phyloP scores from a whole-genome alignment of 2,797 vertebrate genomes.

The Furcifer pardalis region DNA sequence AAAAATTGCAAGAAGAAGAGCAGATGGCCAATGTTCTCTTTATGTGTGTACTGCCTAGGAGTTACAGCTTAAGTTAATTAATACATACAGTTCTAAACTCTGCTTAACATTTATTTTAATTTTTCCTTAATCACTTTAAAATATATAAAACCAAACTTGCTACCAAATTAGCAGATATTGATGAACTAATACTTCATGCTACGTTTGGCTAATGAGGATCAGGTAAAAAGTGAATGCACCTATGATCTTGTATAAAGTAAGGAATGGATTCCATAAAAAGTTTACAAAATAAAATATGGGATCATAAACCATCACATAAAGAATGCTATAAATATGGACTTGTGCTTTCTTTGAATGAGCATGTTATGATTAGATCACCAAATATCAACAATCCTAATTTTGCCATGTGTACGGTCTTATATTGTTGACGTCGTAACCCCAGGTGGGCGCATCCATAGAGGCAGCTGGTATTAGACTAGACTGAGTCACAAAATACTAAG shows the following conservation, averaged over 20 bases:
- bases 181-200: conserved; percentile 25
- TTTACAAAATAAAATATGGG: conserved; percentile 1
- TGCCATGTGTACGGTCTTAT: background rate
- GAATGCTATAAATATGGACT: background rate
- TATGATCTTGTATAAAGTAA: background rate
- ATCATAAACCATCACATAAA: background rate
- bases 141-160: conserved; percentile 64
- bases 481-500: background rate
- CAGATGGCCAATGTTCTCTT: conserved; percentile 36
- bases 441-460: background rate
- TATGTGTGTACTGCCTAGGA: background rate
- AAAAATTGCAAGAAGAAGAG: background rate
- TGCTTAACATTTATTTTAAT: conserved; percentile 64
- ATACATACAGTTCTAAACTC: conserved; percentile 59
- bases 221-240: background rate
- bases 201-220: conserved; percentile 52
- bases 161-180: conserved; percentile 43
- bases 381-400: background rate
- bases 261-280: background rate
- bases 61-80: conserved; percentile 55
- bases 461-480: background rate
- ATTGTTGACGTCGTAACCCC: background rate
- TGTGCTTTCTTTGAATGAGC: background rate
- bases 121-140: conserved; percentile 57
- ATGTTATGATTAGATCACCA: background rate